A percentile compares a stretch with the other conserved stretches of the same genome.
Evolutionary conservation across 2,888 invertebrate genomes (phyloP).

Genomic region (Drosophila niveifrons): DNA sequence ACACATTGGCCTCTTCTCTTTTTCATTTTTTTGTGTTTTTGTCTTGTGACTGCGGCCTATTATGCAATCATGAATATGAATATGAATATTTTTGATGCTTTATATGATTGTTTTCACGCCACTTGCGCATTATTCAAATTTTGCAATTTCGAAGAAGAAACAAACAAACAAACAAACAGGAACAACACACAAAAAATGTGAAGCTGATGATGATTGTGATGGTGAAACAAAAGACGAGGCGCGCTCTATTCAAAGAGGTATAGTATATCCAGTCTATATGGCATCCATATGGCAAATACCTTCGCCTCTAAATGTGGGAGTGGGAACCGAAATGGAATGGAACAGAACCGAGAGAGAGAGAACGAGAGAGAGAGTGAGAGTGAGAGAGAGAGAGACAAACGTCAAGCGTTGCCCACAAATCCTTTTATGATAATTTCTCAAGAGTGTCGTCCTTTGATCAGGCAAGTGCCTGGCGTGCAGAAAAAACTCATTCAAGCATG

Average conservation of each 20-base stretch:
- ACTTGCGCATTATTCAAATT: slow-evolving; percentile 79
- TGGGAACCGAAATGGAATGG: slow-evolving; percentile 18
- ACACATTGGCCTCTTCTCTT: slow-evolving; percentile 39
- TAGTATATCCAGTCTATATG: slow-evolving; percentile 2
- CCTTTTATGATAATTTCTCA: slow-evolving; percentile 85
- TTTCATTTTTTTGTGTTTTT: too few relatives aligned
- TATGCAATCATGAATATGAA: slow-evolving; percentile 60
- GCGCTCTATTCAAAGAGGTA: slow-evolving; percentile 72
- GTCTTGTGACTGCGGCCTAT: slow-evolving; percentile 46
- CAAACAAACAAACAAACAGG: not conserved
- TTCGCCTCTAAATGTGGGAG: slow-evolving; percentile 1
- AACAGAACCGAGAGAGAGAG: slow-evolving; percentile 37
- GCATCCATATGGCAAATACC: not conserved
- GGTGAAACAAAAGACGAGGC: slow-evolving; percentile 63
- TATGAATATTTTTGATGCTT: slow-evolving; percentile 43
- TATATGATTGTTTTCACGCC: slow-evolving; percentile 64
- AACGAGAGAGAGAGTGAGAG: not conserved
- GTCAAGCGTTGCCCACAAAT: slow-evolving; percentile 68
- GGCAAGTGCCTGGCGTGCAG: slow-evolving; percentile 77
- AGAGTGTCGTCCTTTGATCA: slow-evolving; percentile 85
- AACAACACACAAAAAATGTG: slow-evolving; percentile 2
- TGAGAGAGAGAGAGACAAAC: not conserved
- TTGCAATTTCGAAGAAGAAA: slow-evolving; percentile 64
- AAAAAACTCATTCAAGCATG: slow-evolving; percentile 84
- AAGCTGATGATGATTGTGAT: slow-evolving; percentile 12